A percentile compares a stretch with the other conserved stretches of the same genome.
phyloP scores from a whole-genome alignment of 2,797 vertebrate genomes.

The Sebastes reedi region DNA sequence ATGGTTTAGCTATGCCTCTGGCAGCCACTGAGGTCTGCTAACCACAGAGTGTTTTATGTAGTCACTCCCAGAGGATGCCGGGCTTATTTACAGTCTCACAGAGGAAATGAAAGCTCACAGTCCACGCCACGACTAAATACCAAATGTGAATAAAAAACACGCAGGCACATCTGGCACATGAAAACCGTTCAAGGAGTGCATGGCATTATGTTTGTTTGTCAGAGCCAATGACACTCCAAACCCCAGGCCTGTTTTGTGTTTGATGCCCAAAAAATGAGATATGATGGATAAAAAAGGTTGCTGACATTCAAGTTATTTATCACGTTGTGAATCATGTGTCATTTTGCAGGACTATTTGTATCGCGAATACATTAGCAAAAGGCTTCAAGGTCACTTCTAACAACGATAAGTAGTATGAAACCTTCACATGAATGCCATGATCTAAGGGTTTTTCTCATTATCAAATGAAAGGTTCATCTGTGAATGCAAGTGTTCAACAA shows the following conservation, averaged over 20 bases:
- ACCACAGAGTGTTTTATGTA: conserved; percentile 70
- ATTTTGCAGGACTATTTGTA: conserved; percentile 16
- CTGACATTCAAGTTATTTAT: conserved; percentile 56
- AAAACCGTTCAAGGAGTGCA: conserved; percentile 55
- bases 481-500: background rate
- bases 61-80: conserved; percentile 64
- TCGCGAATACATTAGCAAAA: background rate
- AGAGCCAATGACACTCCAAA: conserved; percentile 49
- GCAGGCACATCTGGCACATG: conserved; percentile 66
- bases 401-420: background rate
- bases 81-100: conserved; percentile 72
- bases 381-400: background rate
- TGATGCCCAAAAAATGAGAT: conserved; percentile 43
- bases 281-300: conserved; percentile 51
- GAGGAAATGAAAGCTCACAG: conserved; percentile 59
- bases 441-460: background rate
- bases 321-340: conserved; percentile 28
- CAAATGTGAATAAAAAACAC: conserved; percentile 62
- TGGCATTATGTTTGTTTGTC: conserved; percentile 67
- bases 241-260: conserved; percentile 19
- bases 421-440: background rate
- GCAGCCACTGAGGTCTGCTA: conserved; percentile 61
- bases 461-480: conserved; percentile 8
- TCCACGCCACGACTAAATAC: conserved; percentile 67
- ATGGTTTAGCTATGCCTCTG: conserved; percentile 55